Evolutionary conservation across 2,888 invertebrate species (phyloP).

Genomic region (Zeuzera pyrina): DNA sequence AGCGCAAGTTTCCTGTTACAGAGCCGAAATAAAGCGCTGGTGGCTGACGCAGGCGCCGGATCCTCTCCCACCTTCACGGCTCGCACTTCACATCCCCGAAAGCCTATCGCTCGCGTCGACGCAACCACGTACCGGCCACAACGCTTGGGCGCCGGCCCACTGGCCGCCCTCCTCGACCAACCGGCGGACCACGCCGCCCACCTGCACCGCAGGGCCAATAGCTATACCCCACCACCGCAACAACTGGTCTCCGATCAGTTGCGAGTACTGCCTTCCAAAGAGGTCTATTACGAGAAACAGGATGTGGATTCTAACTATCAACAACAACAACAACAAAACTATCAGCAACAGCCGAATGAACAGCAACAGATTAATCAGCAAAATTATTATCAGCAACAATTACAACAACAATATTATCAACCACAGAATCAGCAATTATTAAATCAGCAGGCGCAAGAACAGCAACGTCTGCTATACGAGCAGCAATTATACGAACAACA

Average conservation of each 20-base stretch:
- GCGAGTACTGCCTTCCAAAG: slow-evolving; percentile 27
- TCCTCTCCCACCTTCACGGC: slow-evolving; percentile 21
- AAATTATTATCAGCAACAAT: slow-evolving; percentile 14
- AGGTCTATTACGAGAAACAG: slow-evolving; percentile 21
- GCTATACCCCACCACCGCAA: slow-evolving; percentile 27
- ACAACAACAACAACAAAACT: slow-evolving; percentile 8
- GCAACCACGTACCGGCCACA: slow-evolving; percentile 56
- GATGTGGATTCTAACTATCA: slow-evolving; percentile 17
- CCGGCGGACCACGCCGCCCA: slow-evolving; percentile 30
- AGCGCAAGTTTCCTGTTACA: slow-evolving; percentile 66
- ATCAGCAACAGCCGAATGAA: slow-evolving; percentile 14
- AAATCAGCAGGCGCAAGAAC: slow-evolving; percentile 17
- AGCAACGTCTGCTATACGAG: slow-evolving; percentile 21
- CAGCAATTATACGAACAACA: slow-evolving; percentile 28
- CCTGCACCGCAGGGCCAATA: slow-evolving; percentile 50
- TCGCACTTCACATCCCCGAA: slow-evolving; percentile 22
- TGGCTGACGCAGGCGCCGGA: slow-evolving; percentile 15
- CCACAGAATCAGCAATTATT: slow-evolving; percentile 15
- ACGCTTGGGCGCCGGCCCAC: slow-evolving; percentile 35
- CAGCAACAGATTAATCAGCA: slow-evolving; percentile 16
- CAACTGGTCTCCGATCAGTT: slow-evolving; percentile 25
- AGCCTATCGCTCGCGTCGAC: slow-evolving; percentile 29
- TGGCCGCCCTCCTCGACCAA: slow-evolving; percentile 26
- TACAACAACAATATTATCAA: slow-evolving; percentile 14
- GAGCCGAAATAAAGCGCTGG: slow-evolving; percentile 64